Conservation (phyloP, 2,113 vertebrate species). For the Turnix velox region DNA sequence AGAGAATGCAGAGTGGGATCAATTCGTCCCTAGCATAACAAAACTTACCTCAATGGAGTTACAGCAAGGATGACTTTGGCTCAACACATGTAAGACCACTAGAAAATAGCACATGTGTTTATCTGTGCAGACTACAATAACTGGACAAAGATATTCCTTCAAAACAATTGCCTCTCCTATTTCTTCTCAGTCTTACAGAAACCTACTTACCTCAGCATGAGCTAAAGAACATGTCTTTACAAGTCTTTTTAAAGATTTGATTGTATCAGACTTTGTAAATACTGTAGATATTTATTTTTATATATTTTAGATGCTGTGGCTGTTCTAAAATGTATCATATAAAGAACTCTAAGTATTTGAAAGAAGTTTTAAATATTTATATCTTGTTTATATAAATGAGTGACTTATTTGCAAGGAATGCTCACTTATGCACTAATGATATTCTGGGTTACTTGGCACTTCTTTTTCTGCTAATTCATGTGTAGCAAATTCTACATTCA, state of each 20-base stretch:
- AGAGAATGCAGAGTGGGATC: slow-evolving; percentile 28
- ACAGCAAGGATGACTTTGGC: slow-evolving; percentile 53
- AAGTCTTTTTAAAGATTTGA: slow-evolving; percentile 31
- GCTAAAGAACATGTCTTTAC: slow-evolving; percentile 51
- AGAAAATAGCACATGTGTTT: not conserved
- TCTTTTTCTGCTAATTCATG: not conserved
- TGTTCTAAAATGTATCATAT: slow-evolving; percentile 34
- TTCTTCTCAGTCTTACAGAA: slow-evolving; percentile 45
- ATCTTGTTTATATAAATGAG: slow-evolving; percentile 17
- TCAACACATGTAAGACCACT: not conserved
- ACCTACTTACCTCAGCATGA: slow-evolving; percentile 65
- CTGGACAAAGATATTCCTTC: not conserved
- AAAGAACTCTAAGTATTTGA: slow-evolving; percentile 42
- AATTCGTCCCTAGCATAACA: not conserved
- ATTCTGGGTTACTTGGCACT: slow-evolving; percentile 19
- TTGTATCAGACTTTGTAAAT: slow-evolving; percentile 26
- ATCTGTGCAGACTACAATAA: not conserved
- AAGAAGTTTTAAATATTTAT: slow-evolving; percentile 38
- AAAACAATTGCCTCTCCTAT: not conserved
- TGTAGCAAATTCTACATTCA: not conserved
- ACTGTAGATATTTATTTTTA: slow-evolving; percentile 55
- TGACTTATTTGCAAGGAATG: not conserved
- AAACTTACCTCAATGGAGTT: slow-evolving; percentile 49
- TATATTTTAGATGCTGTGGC: slow-evolving; percentile 47
- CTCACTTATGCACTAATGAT: slow-evolving; percentile 20